A percentile compares a stretch with the other conserved stretches of the same genome.
Evolutionary conservation across 1,140 invertebrate species (phyloP).

Genomic region (Diprion similis): DNA sequence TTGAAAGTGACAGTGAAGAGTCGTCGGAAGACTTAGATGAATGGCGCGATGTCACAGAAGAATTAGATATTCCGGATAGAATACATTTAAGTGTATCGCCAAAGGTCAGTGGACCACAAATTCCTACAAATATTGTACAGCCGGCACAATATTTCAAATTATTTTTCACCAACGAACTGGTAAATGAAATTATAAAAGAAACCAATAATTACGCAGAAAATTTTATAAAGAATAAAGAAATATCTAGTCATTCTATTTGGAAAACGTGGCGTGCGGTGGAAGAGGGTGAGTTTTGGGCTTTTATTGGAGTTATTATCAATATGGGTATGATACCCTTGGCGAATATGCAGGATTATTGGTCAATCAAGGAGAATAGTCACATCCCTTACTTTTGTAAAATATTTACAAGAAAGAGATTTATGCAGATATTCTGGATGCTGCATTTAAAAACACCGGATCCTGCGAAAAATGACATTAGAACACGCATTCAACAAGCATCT

Average conservation of each 20-base stretch:
- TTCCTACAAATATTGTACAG: slow-evolving; percentile 24
- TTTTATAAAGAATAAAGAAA: slow-evolving; percentile 16
- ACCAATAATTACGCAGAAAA: slow-evolving; percentile 27
- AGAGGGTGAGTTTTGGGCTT: slow-evolving; percentile 22
- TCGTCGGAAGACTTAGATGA: slow-evolving; percentile 25
- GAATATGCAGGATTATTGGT: slow-evolving; percentile 26
- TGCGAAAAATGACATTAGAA: slow-evolving; percentile 1
- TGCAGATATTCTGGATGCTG: slow-evolving; percentile 22
- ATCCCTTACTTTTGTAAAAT: slow-evolving; percentile 23
- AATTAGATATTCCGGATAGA: slow-evolving; percentile 21
- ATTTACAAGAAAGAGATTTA: slow-evolving; percentile 27
- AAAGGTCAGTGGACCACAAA: slow-evolving; percentile 23
- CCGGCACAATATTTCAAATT: slow-evolving; percentile 27
- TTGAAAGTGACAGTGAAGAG: slow-evolving; percentile 22
- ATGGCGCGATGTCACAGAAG: slow-evolving; percentile 19
- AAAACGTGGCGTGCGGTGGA: slow-evolving; percentile 20
- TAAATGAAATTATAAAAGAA: slow-evolving; percentile 25
- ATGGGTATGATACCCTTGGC: slow-evolving; percentile 24
- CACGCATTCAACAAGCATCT: slow-evolving; percentile 18
- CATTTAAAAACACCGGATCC: slow-evolving; percentile 19
- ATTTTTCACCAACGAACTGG: slow-evolving; percentile 23
- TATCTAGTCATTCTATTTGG: slow-evolving; percentile 26
- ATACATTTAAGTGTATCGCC: slow-evolving; percentile 20
- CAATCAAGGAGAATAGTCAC: slow-evolving; percentile 7
- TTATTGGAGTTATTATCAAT: slow-evolving; percentile 25